These are phyloP conservation scores for Hanleya hanleyi DNA, from an alignment of 2,888 invertebrate genomes.

Conservation along the genomic window DNA sequence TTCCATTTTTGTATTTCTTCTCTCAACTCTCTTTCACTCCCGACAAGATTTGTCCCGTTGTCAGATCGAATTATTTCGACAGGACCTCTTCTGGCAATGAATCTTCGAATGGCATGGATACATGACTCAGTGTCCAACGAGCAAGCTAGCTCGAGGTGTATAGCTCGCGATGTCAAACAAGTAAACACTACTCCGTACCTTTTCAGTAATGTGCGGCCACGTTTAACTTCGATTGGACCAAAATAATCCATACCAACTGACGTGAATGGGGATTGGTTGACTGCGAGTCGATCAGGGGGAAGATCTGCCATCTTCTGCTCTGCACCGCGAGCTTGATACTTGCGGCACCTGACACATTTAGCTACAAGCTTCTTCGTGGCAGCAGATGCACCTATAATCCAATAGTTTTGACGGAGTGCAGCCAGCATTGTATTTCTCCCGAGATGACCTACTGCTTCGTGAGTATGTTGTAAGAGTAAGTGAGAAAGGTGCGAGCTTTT, in stretches of 20 bases:
- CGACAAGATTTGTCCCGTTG: slow-evolving; percentile 16
- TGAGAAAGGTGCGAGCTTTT: neutral
- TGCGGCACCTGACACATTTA: slow-evolving; percentile 8
- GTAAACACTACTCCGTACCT: slow-evolving; percentile 28
- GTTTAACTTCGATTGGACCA: slow-evolving; percentile 22
- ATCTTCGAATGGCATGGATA: slow-evolving; percentile 5
- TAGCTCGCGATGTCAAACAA: slow-evolving; percentile 14
- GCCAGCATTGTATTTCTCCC: neutral
- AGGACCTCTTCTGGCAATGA: slow-evolving; percentile 4
- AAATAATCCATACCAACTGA: slow-evolving; percentile 17
- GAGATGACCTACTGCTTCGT: neutral
- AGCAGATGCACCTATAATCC: slow-evolving; percentile 5
- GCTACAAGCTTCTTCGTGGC: neutral
- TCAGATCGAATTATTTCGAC: neutral
- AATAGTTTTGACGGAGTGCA: neutral
- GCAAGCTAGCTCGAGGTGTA: slow-evolving; percentile 16
- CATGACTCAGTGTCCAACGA: slow-evolving; percentile 12
- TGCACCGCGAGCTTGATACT: neutral
- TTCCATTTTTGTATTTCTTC: slow-evolving; percentile 9
- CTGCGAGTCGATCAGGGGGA: neutral
- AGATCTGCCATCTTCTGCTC: slow-evolving; percentile 12
- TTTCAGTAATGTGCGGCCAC: slow-evolving; percentile 13
- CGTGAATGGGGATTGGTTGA: slow-evolving; percentile 9
- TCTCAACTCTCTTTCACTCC: neutral
- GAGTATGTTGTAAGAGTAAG: neutral